These are phyloP conservation scores for Rhizomys pruinosus DNA, from an alignment of 2,113 vertebrate genomes.

Conservation along the genomic window DNA sequence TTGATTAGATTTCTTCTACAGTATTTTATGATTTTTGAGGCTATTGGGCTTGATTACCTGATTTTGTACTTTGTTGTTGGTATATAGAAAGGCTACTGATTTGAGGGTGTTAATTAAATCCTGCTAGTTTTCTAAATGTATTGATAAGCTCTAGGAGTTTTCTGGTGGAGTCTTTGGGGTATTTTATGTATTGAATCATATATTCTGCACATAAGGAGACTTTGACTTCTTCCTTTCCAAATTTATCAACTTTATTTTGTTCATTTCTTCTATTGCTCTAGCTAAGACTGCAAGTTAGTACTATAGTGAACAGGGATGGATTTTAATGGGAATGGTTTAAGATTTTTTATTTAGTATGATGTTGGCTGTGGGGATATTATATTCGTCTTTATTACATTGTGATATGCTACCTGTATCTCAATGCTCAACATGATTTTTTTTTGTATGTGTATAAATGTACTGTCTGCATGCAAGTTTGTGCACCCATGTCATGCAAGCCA, in stretches of 20 bases:
- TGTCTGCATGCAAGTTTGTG: no score
- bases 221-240: background rate
- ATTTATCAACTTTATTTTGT: background rate
- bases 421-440: no score
- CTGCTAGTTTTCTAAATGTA: background rate
- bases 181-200: background rate
- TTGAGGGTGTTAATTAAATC: background rate
- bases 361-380: no score
- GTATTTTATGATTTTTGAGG: no score
- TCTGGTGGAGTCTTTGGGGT: background rate
- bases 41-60: no score
- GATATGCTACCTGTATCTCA: no score
- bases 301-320: background rate
- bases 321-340: background rate
- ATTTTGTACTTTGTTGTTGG: background rate
- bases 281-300: background rate
- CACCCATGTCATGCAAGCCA: no score
- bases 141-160: background rate
- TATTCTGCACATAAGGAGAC: background rate
- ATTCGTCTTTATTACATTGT: no score
- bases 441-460: no score
- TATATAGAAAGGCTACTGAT: background rate
- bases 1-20: no score
- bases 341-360: background rate
- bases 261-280: background rate